Evolutionary conservation across 2,797 vertebrate species (phyloP).

Genomic region (Siniperca undulata): DNA sequence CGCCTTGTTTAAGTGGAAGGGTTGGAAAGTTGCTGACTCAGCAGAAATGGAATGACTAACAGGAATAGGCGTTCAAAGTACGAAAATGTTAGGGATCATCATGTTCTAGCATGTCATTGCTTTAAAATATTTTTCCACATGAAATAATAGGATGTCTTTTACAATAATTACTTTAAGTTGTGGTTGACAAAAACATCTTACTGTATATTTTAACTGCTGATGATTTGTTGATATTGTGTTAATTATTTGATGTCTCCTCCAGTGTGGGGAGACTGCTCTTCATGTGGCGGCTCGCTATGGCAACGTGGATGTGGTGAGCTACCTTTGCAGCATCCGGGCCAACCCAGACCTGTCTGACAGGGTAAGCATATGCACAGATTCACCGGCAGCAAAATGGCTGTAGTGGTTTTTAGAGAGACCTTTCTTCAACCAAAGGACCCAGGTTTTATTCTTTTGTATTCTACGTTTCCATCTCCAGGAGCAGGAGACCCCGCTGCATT

Average conservation of each 20-base stretch:
- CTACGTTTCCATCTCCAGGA: constrained; percentile 82
- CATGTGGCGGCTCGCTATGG: constrained; percentile 96
- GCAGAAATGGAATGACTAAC: neutral
- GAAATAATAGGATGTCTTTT: too few species aligned
- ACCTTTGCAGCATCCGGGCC: constrained; percentile 92
- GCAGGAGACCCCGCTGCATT: constrained; percentile 96
- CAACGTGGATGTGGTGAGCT: constrained; percentile 95
- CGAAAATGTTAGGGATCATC: neutral
- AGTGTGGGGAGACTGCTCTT: constrained; percentile 97
- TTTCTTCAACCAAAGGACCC: neutral
- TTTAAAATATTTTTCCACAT: neutral
- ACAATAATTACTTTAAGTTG: too few species aligned
- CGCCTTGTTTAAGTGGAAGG: constrained; percentile 24
- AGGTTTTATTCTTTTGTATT: neutral
- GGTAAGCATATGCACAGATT: constrained; percentile 81
- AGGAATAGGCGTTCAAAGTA: neutral
- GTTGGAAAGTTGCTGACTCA: constrained; percentile 14
- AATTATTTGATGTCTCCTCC: constrained; percentile 37
- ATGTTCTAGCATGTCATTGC: neutral
- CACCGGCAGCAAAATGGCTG: fast-evolving
- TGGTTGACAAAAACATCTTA: too few species aligned
- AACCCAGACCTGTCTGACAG: constrained; percentile 94
- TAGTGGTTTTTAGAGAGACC: fast-evolving
- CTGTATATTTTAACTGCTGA: neutral
- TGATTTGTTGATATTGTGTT: neutral